These are phyloP conservation scores for Trichomalopsis sarcophagae DNA, from an alignment of 1,140 invertebrate genomes.

Conservation along the genomic window DNA sequence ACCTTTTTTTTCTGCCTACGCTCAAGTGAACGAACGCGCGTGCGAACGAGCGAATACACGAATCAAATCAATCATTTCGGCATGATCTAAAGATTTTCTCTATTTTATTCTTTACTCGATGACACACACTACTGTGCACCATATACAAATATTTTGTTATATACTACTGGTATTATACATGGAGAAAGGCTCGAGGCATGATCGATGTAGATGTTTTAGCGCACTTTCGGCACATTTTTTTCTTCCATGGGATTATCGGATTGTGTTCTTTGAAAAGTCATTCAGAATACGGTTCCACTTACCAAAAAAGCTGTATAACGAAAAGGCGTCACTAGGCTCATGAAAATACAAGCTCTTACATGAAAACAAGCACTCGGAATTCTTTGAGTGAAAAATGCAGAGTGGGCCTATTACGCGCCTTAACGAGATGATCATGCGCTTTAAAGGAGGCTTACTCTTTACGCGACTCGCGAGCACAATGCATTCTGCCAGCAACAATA, in stretches of 20 bases:
- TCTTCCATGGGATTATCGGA: constrained; percentile 41
- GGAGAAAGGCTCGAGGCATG: constrained; percentile 66
- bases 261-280: constrained; percentile 44
- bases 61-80: constrained; percentile 13
- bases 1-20: not conserved
- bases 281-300: constrained; percentile 33
- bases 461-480: not conserved
- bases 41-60: not conserved
- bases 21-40: not conserved
- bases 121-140: constrained; percentile 33
- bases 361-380: constrained; percentile 24
- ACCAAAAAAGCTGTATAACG: not conserved
- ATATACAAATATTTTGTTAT: constrained; percentile 25
- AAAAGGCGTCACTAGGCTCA: constrained; percentile 39
- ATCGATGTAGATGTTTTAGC: constrained; percentile 64
- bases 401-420: not conserved
- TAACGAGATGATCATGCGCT: not conserved
- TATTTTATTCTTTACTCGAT: constrained; percentile 30
- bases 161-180: constrained; percentile 1
- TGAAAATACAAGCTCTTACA: constrained; percentile 26
- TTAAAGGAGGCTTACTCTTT: not conserved
- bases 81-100: constrained; percentile 36
- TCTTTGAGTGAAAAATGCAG: constrained; percentile 17
- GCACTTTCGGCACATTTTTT: constrained; percentile 66
- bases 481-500: not conserved